Evolutionary conservation across 2,797 vertebrate species (phyloP).

Genomic region (Argya squamiceps): DNA sequence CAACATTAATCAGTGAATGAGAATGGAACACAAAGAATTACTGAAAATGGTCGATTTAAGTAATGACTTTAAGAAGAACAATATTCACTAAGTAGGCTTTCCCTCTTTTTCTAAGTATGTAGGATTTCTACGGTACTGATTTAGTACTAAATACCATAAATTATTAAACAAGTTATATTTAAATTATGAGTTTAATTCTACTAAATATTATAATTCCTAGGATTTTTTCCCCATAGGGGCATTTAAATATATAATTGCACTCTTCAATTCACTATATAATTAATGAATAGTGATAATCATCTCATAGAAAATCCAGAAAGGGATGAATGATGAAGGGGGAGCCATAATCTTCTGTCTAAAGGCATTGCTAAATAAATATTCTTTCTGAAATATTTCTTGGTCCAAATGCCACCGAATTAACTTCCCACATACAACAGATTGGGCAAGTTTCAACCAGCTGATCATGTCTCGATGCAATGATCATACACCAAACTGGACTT

Average conservation of each 20-base stretch:
- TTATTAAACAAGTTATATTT: not conserved
- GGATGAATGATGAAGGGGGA: not conserved
- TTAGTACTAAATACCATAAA: not conserved
- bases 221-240: not conserved
- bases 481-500: not conserved
- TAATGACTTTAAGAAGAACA: not conserved
- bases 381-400: not conserved
- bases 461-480: not conserved
- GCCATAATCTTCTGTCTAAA: not conserved
- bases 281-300: not conserved
- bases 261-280: not conserved
- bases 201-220: not conserved
- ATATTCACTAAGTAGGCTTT: not conserved
- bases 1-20: not conserved
- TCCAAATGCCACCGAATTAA: not conserved
- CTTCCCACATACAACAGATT: not conserved
- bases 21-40: not conserved
- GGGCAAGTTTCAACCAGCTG: not conserved
- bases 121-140: not conserved
- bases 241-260: not conserved
- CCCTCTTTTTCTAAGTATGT: not conserved
- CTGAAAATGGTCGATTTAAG: not conserved
- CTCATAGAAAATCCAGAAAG: not conserved
- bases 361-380: not conserved
- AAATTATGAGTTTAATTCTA: not conserved